Evolutionary conservation across 1,140 invertebrate species (phyloP).

Genomic region (Tetragnatha versicolor): DNA sequence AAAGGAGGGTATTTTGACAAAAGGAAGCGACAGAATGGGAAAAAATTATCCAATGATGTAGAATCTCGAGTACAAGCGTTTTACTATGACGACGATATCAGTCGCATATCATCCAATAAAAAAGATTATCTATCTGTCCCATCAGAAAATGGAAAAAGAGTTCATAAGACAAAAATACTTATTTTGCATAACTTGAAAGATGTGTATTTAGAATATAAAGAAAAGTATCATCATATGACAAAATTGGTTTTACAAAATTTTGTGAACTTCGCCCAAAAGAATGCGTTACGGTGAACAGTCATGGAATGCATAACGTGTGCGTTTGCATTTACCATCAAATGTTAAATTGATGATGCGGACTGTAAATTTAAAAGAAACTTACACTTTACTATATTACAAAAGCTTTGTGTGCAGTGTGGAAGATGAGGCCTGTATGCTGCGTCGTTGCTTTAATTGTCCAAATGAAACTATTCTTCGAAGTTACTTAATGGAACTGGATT

Average conservation of each 20-base stretch:
- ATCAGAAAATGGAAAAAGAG: background rate
- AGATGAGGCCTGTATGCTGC: background rate
- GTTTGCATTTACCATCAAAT: background rate
- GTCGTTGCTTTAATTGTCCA: background rate
- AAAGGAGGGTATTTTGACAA: no score
- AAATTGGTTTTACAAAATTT: slow-evolving; percentile 1
- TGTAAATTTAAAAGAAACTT: background rate
- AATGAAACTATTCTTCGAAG: background rate
- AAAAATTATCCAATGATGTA: no score
- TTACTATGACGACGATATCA: slow-evolving; percentile 9
- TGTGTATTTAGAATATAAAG: background rate
- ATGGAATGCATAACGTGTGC: background rate
- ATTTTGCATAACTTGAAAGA: slow-evolving; percentile 9
- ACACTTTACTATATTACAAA: background rate
- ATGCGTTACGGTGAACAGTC: background rate
- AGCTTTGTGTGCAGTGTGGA: background rate
- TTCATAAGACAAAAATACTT: background rate
- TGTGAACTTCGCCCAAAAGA: background rate
- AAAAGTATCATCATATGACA: background rate
- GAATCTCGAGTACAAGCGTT: no score
- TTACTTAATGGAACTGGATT: background rate
- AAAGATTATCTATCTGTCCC: background rate
- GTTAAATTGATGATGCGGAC: background rate
- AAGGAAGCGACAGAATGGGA: no score
- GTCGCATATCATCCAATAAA: background rate